Base-by-base conservation (phyloP, 2,797 vertebrate species). In the Hybognathus amarus region DNA sequence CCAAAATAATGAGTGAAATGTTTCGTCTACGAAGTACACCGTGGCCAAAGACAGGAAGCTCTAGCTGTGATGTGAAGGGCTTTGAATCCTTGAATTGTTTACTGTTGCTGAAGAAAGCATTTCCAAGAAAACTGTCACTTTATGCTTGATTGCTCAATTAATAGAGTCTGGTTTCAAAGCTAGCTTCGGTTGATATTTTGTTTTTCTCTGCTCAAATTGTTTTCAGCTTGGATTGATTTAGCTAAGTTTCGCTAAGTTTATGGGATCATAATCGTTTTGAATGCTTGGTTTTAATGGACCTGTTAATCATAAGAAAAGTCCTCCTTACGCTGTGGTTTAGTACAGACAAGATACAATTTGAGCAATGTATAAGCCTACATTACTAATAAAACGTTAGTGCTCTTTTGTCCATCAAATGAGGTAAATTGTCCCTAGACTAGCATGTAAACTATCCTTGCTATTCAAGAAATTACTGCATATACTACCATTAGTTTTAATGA, bases 401-500 rank as follows among this genome's bases (percentile, higher is more conserved):
- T 82, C 36, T 67, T 42, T 76, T 20, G 10, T 30, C 36, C 63
- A 30, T 76, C 27, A 67, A 45, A 76, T 67, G 24, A 40, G 12
- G 71, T 38, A 33, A 42, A 82, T 36, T 36, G 30, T 82, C 59
- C 61, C 70, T 18, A 11, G 22, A n/a, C 59, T 30, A 52, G 45
- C 24, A 10, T 12, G 17, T 30, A 27, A 67, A 68, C 7, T 45
- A 20, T 64, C 52, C 17, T 75, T 50, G 56, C 69, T 63, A 75
- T 76, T 76, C 61, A 42, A 82, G 24, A 27, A 15, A 61, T 67
- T 63, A 75, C 36, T 82, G 18, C 42, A 50, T 42, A 56, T 47
- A 47, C 20, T 67, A 75, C 13, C 47, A 83, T 83, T 82, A 56
- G 27, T 24, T 66, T 73, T 56, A 76, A 76, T 76, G 61, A 56